Evolutionary conservation across 2,888 invertebrate genomes (phyloP).

Genomic region (Capitulum mitella): DNA sequence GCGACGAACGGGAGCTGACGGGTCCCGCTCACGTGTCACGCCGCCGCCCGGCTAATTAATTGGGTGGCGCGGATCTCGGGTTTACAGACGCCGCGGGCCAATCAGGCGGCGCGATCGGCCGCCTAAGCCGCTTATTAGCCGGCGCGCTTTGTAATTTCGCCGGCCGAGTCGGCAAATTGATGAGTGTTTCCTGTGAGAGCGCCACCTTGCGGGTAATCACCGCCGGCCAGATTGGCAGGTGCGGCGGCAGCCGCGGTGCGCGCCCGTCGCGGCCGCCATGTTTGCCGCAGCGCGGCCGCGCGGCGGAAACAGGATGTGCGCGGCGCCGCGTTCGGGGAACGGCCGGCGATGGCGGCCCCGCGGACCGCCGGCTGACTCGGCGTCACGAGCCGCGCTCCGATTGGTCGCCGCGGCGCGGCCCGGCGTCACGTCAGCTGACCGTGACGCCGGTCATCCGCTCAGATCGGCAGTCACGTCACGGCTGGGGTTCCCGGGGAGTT

Average conservation of each 20-base stretch:
- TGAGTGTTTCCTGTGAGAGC: not conserved
- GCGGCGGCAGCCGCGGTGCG: too few species aligned
- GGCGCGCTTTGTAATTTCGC: slow-evolving; percentile 14
- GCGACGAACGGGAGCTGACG: not conserved
- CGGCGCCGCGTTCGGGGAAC: not conserved
- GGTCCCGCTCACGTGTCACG: not conserved
- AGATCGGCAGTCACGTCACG: too few species aligned
- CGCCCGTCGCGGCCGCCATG: not conserved
- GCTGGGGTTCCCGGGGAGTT: too few species aligned
- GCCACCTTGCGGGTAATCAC: not conserved
- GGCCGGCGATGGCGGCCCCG: not conserved
- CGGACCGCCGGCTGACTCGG: not conserved
- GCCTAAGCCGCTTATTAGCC: slow-evolving; percentile 16
- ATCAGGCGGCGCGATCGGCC: not conserved
- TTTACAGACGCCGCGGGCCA: not conserved
- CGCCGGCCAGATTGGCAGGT: not conserved
- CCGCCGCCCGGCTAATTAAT: not conserved
- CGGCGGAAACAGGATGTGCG: not conserved
- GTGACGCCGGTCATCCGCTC: too few species aligned
- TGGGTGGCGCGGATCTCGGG: not conserved
- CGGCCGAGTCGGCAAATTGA: not conserved
- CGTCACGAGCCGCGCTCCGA: too few species aligned
- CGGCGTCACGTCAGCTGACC: too few species aligned
- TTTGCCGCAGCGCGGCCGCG: too few species aligned
- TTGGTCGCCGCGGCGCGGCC: too few species aligned